Base-by-base conservation (phyloP, 2,113 vertebrate genomes). In the Actinemys pallida region DNA sequence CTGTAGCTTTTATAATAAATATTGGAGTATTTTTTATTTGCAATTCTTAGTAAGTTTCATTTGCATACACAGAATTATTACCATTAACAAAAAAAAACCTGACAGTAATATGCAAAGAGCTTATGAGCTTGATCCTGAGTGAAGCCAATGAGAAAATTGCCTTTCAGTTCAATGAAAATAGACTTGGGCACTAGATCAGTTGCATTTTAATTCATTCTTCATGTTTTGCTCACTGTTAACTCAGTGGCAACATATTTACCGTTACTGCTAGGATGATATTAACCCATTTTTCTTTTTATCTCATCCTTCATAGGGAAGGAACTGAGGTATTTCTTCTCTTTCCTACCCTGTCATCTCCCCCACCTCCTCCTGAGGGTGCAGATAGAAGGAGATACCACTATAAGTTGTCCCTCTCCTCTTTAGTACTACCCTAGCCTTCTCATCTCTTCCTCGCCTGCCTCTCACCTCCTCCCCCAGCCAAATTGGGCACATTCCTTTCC, bases 241-340 rank as follows among this genome's bases (percentile, higher is more conserved):
- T 81, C 19, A 24, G 56, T 11, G 16, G 8, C 57, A 79, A 25
- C 31, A 27, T 0, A 0, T 39, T 93, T 16, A 14, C 17, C 10
- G 4, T 27, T 1, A 10, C 1, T 4, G 2, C 17, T n/a, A 3
- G 52, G 16, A 56, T 84, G 5, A 8, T 35, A 19, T 31, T 90
- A 25, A 1, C 20, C 27, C 24, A 12, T 3, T 7, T 1, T 3
- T 10, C 35, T 75, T 42, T 83, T 24, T 10, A 3, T 16, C 14
- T 87, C 20, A 4, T 72, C 62, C n/a, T 42, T 17, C 52, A 42
- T 31, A 22, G 10, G 5, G 10, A n/a, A 72, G 3, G 10, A 12
- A 13, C 27, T 56, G 11, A 29, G 45, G 39, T 86, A 42, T 12
- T 45, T 45, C 47, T 86, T 56, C 27, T 29, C 25, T 49, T 49